Percentiles rank a stretch among this genome's conserved stretches.
Conservation (phyloP, 2,113 vertebrate genomes). For the Noturus placidus region DNA sequence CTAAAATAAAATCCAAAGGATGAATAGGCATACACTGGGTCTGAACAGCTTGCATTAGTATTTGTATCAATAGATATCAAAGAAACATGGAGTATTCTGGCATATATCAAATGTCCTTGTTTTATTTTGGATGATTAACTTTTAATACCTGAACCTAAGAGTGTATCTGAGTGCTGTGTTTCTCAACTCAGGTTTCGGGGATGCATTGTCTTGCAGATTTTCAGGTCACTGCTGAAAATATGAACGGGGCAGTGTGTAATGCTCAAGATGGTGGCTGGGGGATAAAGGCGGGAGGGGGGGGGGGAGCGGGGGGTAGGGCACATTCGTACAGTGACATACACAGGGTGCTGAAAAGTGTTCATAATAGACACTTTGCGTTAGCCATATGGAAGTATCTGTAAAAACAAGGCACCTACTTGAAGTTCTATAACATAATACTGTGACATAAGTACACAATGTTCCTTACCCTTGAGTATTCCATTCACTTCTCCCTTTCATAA, state of each 20-base stretch:
- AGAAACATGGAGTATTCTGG: slow-evolving; percentile 33
- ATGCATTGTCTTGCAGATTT: background rate
- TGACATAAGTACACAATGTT: background rate
- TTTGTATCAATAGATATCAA: background rate
- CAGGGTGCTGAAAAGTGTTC: background rate
- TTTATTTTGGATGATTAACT: slow-evolving; percentile 32
- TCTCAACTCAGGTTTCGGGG: background rate
- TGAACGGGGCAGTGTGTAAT: background rate
- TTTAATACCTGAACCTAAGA: slow-evolving; percentile 9
- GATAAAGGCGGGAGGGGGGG: background rate
- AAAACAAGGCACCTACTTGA: background rate
- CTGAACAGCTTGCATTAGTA: background rate
- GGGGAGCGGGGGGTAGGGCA: no score
- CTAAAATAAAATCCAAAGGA: background rate
- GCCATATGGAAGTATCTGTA: background rate
- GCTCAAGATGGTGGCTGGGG: background rate
- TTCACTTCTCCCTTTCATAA: background rate
- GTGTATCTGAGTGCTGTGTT: slow-evolving; percentile 27
- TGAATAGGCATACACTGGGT: background rate
- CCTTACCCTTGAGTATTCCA: background rate
- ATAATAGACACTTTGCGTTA: background rate
- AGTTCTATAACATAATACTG: background rate
- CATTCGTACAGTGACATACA: background rate
- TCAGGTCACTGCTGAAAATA: background rate
- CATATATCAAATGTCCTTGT: slow-evolving; percentile 36